These are phyloP conservation scores for Ephestia elutella DNA, from an alignment of 1,140 invertebrate species.

Conservation along the genomic window DNA sequence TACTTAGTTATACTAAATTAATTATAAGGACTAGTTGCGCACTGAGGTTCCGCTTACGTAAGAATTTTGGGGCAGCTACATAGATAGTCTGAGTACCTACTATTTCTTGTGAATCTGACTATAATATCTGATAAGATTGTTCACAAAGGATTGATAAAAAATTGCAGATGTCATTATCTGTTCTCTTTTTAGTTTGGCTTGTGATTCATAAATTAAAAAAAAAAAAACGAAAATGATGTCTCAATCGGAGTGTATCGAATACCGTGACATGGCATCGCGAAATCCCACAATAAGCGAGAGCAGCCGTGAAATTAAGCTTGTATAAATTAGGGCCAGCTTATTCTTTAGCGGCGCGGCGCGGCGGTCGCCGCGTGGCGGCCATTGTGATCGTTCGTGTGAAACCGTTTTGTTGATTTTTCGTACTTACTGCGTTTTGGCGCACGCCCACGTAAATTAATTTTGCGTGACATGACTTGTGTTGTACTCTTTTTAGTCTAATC, in stretches of 20 bases:
- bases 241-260: conserved; percentile 55
- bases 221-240: conserved; percentile 40
- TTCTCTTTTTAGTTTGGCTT: not conserved
- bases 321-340: conserved; percentile 58
- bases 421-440: conserved; percentile 29
- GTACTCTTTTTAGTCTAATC: not conserved
- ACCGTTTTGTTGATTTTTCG: conserved; percentile 61
- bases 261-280: conserved; percentile 59
- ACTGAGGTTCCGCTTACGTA: no score
- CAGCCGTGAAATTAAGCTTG: conserved; percentile 60
- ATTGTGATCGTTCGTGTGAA: conserved; percentile 45
- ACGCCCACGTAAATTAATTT: conserved; percentile 39
- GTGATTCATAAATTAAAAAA: conserved; percentile 7
- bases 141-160: not conserved
- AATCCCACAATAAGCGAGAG: conserved; percentile 61
- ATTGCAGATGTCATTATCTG: not conserved
- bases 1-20: no score
- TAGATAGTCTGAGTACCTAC: no score
- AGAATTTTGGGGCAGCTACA: no score
- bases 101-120: no score
- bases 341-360: conserved; percentile 40
- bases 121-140: no score
- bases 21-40: no score
- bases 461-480: conserved; percentile 33
- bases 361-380: conserved; percentile 52